These are phyloP conservation scores for Drosophila limbata DNA, from an alignment of 2,888 invertebrate species.

Conservation along the genomic window DNA sequence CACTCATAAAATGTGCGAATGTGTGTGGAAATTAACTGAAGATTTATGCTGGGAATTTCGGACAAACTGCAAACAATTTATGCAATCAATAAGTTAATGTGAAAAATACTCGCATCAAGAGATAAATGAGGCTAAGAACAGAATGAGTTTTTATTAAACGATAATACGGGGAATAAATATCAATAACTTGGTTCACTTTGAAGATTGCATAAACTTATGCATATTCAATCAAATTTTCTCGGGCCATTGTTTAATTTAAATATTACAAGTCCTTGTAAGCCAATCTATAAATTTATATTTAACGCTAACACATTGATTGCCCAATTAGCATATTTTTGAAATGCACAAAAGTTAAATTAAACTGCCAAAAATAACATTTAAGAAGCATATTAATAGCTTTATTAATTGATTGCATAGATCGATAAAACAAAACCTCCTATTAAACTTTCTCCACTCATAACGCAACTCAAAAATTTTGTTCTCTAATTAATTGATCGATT, in stretches of 20 bases:
- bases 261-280: too few species aligned
- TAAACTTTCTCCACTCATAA: background rate
- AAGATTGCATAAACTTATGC: background rate
- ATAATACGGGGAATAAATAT: background rate
- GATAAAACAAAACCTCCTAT: background rate
- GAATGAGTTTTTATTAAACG: background rate
- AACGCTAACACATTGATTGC: too few species aligned
- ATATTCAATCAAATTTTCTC: background rate
- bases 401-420: background rate
- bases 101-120: background rate
- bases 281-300: too few species aligned
- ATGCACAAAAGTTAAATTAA: too few species aligned
- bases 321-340: too few species aligned
- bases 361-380: too few species aligned
- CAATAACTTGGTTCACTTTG: background rate
- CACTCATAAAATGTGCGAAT: constrained; percentile 29
- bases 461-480: background rate
- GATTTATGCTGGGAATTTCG: constrained; percentile 26
- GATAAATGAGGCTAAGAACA: background rate
- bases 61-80: background rate
- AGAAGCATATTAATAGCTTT: background rate
- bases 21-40: constrained; percentile 22
- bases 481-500: constrained; percentile 3
- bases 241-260: too few species aligned
- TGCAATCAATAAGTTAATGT: constrained; percentile 9